A percentile compares a stretch with the other conserved stretches of the same genome.
Evolutionary conservation across 2,888 invertebrate species (phyloP).

Genomic region (Neoitamus cyanurus): DNA sequence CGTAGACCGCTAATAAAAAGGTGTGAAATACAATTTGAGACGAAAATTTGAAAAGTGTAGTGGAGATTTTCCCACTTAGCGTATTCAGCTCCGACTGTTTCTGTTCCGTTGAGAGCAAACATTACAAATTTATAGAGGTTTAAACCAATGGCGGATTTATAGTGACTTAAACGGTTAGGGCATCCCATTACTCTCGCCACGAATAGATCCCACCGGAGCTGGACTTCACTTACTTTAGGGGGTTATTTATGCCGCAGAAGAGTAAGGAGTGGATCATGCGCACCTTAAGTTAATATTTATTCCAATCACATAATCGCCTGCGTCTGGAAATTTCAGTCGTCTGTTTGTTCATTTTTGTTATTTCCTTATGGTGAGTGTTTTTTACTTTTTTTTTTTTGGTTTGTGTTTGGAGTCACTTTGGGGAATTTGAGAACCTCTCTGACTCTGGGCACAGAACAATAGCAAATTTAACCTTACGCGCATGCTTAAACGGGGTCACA

Average conservation of each 20-base stretch:
- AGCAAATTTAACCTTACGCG: constrained; percentile 19
- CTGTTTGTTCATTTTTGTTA: constrained; percentile 28
- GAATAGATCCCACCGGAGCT: not conserved
- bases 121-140: not conserved
- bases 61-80: not conserved
- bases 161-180: not conserved
- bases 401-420: not conserved
- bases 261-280: constrained; percentile 11
- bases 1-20: too few relatives aligned
- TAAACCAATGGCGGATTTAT: not conserved
- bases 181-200: not conserved
- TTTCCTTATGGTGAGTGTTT: constrained; percentile 25
- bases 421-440: not conserved
- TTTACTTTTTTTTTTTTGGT: not conserved
- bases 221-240: not conserved
- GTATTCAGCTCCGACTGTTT: not conserved
- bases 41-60: too few relatives aligned
- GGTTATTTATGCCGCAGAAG: not conserved
- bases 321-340: constrained; percentile 51
- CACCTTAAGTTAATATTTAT: constrained; percentile 34
- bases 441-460: not conserved
- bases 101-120: not conserved
- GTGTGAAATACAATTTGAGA: too few relatives aligned
- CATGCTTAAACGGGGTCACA: constrained; percentile 26
- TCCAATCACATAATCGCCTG: constrained; percentile 32